phyloP scores from a whole-genome alignment of 2,888 invertebrate genomes.

The Anodontia alba region DNA sequence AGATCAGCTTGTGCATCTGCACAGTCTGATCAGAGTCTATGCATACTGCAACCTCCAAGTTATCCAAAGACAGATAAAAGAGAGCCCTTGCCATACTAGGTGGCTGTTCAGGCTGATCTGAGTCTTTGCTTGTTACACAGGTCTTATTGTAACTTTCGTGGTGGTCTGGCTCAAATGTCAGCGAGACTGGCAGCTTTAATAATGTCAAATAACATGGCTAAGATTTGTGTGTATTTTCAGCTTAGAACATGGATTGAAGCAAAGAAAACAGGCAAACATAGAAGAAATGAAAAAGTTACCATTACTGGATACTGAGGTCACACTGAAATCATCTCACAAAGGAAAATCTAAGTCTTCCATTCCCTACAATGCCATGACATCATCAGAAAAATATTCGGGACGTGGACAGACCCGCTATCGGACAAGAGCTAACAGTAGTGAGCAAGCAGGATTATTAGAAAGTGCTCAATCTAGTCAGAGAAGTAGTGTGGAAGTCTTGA shows the following conservation, averaged over 20 bases:
- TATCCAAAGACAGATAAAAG: too few species aligned
- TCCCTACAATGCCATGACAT: conserved; percentile 59
- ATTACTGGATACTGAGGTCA: conserved; percentile 65
- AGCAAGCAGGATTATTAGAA: conserved; percentile 69
- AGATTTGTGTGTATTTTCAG: neutral
- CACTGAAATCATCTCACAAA: conserved; percentile 59
- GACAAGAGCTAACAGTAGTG: conserved; percentile 67
- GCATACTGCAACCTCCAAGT: too few species aligned
- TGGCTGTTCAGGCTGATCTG: too few species aligned
- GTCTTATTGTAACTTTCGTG: too few species aligned
- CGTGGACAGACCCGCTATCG: conserved; percentile 63
- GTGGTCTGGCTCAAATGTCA: too few species aligned
- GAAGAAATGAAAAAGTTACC: conserved; percentile 50
- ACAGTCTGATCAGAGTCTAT: too few species aligned
- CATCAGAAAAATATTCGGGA: conserved; percentile 40
- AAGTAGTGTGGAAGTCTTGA: conserved; percentile 63
- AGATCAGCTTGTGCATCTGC: too few species aligned
- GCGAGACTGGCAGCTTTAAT: too few species aligned
- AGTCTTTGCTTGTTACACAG: too few species aligned
- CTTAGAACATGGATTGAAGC: conserved; percentile 40
- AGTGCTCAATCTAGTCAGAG: conserved; percentile 71
- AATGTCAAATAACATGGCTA: too few species aligned
- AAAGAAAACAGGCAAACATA: conserved; percentile 45
- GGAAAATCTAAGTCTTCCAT: conserved; percentile 62
- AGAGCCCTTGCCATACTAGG: too few species aligned